These are phyloP conservation scores for Ursus arctos DNA, from an alignment of 2,113 vertebrate genomes.

Conservation along the genomic window DNA sequence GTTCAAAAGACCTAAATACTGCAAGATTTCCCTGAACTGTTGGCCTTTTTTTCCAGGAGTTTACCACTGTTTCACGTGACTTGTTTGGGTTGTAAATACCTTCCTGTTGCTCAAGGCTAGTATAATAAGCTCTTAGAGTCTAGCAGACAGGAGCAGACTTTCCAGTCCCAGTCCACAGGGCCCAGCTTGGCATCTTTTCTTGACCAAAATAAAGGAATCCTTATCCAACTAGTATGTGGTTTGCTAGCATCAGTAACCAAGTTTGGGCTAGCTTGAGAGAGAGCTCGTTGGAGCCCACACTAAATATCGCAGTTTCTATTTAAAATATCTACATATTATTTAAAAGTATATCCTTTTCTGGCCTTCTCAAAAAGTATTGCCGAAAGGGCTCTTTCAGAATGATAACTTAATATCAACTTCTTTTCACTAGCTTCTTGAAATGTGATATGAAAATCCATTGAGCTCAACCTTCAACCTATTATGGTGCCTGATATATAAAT, in stretches of 20 bases:
- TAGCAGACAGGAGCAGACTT: not conserved
- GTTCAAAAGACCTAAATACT: conserved; percentile 2
- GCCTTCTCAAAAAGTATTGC: conserved; percentile 23
- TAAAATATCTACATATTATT: conserved; percentile 59
- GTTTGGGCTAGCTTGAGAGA: not conserved
- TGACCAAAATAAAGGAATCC: conserved; percentile 59
- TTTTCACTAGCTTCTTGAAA: conserved; percentile 15
- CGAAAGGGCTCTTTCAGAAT: not conserved
- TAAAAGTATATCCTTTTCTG: conserved; percentile 55
- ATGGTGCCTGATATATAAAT: not conserved
- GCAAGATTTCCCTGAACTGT: not conserved
- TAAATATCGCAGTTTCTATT: conserved; percentile 61
- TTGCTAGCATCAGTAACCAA: conserved; percentile 7
- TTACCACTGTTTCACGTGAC: not conserved
- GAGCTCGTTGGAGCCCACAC: not conserved
- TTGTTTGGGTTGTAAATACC: not conserved
- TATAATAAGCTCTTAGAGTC: not conserved
- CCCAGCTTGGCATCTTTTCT: conserved; percentile 20
- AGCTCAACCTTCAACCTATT: not conserved
- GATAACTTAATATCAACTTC: not conserved
- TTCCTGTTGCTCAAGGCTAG: not conserved
- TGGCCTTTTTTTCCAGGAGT: not conserved
- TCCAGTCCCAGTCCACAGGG: not conserved
- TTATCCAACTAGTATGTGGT: conserved; percentile 45
- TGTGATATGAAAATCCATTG: not conserved